Evolutionary conservation across 2,888 invertebrate genomes (phyloP).

Genomic region (Myopa testacea): DNA sequence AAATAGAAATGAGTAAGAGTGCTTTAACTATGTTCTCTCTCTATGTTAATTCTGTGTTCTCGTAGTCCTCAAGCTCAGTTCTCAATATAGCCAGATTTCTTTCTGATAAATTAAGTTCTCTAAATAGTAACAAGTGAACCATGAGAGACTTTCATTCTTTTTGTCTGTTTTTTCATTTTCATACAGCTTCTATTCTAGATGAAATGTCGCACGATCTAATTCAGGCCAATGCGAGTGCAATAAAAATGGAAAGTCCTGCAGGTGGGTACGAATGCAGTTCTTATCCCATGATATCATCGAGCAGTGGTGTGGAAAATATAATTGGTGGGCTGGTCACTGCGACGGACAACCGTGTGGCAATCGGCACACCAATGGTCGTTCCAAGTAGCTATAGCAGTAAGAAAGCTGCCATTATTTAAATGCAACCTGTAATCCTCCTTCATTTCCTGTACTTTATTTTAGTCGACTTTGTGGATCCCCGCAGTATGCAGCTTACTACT

Average conservation of each 20-base stretch:
- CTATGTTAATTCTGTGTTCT: too few relatives aligned
- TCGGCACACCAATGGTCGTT: slow-evolving; percentile 74
- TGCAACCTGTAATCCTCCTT: background rate
- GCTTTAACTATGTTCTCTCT: too few relatives aligned
- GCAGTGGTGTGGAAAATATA: slow-evolving; percentile 39
- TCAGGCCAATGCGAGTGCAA: slow-evolving; percentile 74
- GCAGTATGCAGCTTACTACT: slow-evolving; percentile 62
- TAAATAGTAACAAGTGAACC: too few relatives aligned
- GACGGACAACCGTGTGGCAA: slow-evolving; percentile 52
- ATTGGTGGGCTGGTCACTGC: slow-evolving; percentile 52
- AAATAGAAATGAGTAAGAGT: too few relatives aligned
- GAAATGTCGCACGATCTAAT: slow-evolving; percentile 81
- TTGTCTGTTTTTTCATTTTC: too few relatives aligned
- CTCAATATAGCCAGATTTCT: too few relatives aligned
- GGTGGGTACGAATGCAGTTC: slow-evolving; percentile 80
- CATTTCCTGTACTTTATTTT: background rate
- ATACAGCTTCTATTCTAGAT: slow-evolving; percentile 91
- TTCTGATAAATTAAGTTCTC: too few relatives aligned
- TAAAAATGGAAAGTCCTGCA: slow-evolving; percentile 82
- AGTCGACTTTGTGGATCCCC: slow-evolving; percentile 68
- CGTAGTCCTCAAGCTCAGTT: too few relatives aligned
- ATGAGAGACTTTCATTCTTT: too few relatives aligned
- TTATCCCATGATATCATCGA: slow-evolving; percentile 75
- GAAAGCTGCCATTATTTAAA: slow-evolving; percentile 55
- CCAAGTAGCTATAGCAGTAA: slow-evolving; percentile 84